Percentiles rank a stretch among this genome's conserved stretches.
These are phyloP conservation scores for Nomada goodeniana DNA, from an alignment of 2,888 invertebrate species.

Conservation along the genomic window DNA sequence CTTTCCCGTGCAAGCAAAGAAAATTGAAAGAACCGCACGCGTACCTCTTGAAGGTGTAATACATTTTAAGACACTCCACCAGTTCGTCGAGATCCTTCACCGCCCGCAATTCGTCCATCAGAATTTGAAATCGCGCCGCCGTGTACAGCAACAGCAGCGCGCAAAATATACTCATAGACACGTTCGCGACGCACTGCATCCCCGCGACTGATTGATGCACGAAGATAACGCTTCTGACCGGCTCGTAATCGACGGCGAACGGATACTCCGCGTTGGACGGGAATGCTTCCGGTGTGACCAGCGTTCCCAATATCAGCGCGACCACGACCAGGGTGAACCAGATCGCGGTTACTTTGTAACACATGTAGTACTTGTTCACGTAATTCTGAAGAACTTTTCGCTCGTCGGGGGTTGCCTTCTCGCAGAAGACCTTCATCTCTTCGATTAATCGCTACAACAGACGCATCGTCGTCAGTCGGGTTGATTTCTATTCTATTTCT, in stretches of 20 bases:
- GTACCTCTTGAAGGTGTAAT: conserved; percentile 71
- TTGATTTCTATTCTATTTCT: too few species aligned
- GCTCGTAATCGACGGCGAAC: conserved; percentile 67
- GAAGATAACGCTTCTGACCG: conserved; percentile 65
- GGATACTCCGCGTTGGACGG: conserved; percentile 77
- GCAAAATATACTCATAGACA: conserved; percentile 67
- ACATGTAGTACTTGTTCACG: conserved; percentile 66
- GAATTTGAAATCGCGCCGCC: conserved; percentile 71
- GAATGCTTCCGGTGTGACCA: conserved; percentile 66
- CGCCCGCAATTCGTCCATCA: conserved; percentile 58
- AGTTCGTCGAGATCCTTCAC: conserved; percentile 52
- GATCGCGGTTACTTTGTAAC: conserved; percentile 58
- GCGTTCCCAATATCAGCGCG: conserved; percentile 62
- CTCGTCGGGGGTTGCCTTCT: conserved; percentile 57
- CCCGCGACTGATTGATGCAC: conserved; percentile 68
- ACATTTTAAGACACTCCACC: conserved; percentile 64
- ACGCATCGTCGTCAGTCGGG: not conserved
- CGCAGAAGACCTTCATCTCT: conserved; percentile 64
- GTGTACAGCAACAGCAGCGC: conserved; percentile 74
- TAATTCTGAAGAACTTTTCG: conserved; percentile 69
- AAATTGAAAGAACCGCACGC: not conserved
- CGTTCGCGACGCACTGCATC: conserved; percentile 67
- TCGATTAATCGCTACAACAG: conserved; percentile 47
- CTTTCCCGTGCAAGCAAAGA: too few species aligned
- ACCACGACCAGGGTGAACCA: conserved; percentile 63